Conservation (phyloP, 2,113 vertebrate genomes). For the Caracal caracal region DNA sequence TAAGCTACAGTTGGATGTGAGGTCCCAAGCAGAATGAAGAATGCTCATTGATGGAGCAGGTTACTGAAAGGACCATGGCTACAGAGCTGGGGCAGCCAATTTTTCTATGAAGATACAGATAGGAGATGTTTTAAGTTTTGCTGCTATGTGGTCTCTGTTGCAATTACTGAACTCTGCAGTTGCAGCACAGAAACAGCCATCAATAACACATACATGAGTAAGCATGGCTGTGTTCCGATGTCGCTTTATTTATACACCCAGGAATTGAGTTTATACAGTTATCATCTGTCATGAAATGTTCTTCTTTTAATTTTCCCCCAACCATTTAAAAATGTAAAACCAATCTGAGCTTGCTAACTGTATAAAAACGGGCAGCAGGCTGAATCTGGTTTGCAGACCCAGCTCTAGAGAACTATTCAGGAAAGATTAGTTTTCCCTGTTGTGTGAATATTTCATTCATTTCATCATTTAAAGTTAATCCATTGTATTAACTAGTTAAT, state of each 20-base stretch:
- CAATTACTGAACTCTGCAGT: not conserved
- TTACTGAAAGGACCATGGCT: not conserved
- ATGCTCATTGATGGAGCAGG: not conserved
- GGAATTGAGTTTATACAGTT: not conserved
- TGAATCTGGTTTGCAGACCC: not conserved
- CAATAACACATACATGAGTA: not conserved
- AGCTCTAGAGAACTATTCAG: not conserved
- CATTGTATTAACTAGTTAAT: not conserved
- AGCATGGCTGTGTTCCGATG: not conserved
- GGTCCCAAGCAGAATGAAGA: not conserved
- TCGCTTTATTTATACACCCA: not conserved
- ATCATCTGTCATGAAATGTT: not conserved
- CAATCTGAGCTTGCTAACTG: not conserved
- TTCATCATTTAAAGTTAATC: conserved; percentile 49
- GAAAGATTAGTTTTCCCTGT: not conserved
- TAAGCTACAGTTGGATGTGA: not conserved
- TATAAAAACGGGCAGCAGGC: not conserved
- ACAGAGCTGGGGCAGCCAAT: not conserved
- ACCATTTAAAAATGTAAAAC: conserved; percentile 7
- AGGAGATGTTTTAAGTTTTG: not conserved
- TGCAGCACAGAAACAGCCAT: not conserved
- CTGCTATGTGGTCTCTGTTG: not conserved
- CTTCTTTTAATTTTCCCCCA: not conserved
- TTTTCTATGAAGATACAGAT: not conserved
- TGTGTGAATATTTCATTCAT: not conserved